Evolutionary conservation across 1,140 invertebrate species (phyloP).

Genomic region (Palaemon carinicauda): DNA sequence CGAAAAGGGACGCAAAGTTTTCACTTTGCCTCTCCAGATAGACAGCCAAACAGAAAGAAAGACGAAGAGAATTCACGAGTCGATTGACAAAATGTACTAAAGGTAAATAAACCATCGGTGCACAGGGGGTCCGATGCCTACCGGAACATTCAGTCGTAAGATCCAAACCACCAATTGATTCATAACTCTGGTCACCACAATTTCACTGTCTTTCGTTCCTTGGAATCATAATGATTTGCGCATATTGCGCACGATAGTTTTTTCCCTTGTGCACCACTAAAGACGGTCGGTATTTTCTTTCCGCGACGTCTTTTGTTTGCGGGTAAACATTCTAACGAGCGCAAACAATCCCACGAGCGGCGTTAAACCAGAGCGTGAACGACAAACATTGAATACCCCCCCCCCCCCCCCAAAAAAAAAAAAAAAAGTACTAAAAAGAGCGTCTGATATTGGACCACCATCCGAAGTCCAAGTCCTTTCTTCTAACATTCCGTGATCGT

Average conservation of each 20-base stretch:
- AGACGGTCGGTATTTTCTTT: background rate
- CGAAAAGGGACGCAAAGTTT: no score
- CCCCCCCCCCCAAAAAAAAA: background rate
- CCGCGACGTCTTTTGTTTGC: slow-evolving; percentile 16
- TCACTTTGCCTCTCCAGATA: background rate
- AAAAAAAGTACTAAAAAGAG: no score
- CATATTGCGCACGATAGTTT: no score
- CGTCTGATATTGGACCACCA: no score
- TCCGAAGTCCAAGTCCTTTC: background rate
- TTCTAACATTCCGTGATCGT: background rate
- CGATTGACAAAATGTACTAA: no score
- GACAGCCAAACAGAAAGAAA: slow-evolving; percentile 11
- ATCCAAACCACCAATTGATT: no score
- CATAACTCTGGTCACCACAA: no score
- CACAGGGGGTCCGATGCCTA: no score
- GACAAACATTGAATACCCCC: slow-evolving; percentile 12
- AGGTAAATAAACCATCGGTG: no score
- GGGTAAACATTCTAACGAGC: slow-evolving; percentile 43
- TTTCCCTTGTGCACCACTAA: background rate
- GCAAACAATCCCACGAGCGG: slow-evolving; percentile 44
- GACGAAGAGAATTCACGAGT: background rate
- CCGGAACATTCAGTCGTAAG: no score
- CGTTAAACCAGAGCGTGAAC: slow-evolving; percentile 43
- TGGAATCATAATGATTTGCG: no score
- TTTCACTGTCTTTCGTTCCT: no score